phyloP scores from a whole-genome alignment of 2,888 invertebrate genomes.

The Synergus itoensis region DNA sequence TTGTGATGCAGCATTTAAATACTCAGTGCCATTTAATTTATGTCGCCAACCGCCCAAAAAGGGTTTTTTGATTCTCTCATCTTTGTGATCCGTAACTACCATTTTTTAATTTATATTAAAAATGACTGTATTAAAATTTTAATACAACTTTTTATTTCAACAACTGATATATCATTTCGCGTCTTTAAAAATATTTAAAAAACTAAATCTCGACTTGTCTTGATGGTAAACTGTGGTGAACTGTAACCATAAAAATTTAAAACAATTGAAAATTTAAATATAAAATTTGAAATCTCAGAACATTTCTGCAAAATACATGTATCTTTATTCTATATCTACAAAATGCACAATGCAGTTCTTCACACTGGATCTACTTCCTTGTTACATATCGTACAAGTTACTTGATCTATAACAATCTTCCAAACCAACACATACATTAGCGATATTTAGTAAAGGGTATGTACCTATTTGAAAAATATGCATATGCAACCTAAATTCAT shows the following conservation, averaged over 20 bases:
- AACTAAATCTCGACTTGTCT: neutral
- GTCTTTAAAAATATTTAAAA: neutral
- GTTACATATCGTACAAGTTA: constrained; percentile 14
- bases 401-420: constrained; percentile 6
- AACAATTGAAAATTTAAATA: constrained; percentile 6
- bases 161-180: neutral
- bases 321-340: constrained; percentile 32
- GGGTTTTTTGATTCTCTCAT: constrained; percentile 83
- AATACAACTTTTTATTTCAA: neutral
- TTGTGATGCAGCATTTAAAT: constrained; percentile 91
- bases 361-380: neutral
- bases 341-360: constrained; percentile 34
- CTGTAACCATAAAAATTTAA: neutral
- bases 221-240: neutral
- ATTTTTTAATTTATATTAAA: constrained; percentile 1
- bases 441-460: neutral
- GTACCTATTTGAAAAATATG: constrained; percentile 3
- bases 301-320: constrained; percentile 38
- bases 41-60: constrained; percentile 91
- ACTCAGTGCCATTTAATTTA: constrained; percentile 84
- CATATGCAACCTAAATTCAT: neutral
- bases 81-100: neutral
- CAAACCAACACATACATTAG: constrained; percentile 24
- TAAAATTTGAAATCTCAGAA: neutral
- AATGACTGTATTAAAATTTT: neutral